Conservation (phyloP, 2,888 invertebrate species). For the Chymomyza caudatula region DNA sequence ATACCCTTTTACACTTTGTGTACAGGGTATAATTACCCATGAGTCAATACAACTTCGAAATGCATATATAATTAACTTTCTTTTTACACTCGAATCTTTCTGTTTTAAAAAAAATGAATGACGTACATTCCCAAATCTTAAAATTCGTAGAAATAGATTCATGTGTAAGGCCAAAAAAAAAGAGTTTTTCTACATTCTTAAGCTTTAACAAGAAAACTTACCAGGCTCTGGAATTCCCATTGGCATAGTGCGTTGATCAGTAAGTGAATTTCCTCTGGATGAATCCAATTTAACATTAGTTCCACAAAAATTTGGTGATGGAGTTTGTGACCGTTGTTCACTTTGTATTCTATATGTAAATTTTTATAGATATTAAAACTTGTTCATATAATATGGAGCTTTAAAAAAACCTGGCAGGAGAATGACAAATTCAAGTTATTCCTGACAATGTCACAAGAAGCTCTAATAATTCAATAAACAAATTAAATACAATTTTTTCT, state of each 20-base stretch:
- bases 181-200: neutral
- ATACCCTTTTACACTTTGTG: too few species aligned
- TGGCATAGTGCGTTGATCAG: conserved; percentile 41
- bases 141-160: neutral
- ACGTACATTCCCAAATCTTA: too few species aligned
- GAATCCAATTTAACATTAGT: conserved; percentile 35
- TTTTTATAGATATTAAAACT: neutral
- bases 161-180: neutral
- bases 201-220: conserved; percentile 6
- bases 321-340: conserved; percentile 79
- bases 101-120: too few species aligned
- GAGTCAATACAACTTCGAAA: too few species aligned
- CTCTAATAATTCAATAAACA: too few species aligned
- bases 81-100: too few species aligned
- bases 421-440: neutral
- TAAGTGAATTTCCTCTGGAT: conserved; percentile 34
- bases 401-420: too few species aligned
- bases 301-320: conserved; percentile 78
- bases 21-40: too few species aligned
- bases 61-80: too few species aligned
- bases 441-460: too few species aligned
- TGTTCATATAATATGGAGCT: too few species aligned
- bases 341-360: conserved; percentile 32
- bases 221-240: conserved; percentile 36
- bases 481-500: too few species aligned